Evolutionary conservation across 2,888 invertebrate species (phyloP).

Genomic region (Aspidiotus destructor): DNA sequence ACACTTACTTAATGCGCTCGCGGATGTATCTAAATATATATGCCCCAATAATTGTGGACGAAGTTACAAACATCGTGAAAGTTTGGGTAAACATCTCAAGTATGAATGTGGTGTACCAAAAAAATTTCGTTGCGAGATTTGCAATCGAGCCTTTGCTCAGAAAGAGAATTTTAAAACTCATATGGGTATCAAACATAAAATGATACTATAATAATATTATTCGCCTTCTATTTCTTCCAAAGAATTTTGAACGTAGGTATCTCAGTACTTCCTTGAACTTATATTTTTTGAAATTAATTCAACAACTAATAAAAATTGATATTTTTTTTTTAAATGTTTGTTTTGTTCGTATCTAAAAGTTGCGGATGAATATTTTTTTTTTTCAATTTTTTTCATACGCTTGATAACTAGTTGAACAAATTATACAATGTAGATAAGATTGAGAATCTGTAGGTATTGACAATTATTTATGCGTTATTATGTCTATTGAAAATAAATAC

Average conservation of each 20-base stretch:
- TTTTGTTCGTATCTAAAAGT: background rate
- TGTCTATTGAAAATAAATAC: too few species aligned
- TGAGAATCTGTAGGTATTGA: too few species aligned
- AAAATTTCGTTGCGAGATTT: slow-evolving; percentile 43
- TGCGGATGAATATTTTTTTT: background rate
- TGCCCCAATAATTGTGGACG: slow-evolving; percentile 33
- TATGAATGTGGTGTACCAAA: slow-evolving; percentile 44
- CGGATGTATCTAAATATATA: background rate
- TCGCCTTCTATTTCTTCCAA: too few species aligned
- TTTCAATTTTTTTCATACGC: background rate
- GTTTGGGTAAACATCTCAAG: slow-evolving; percentile 42
- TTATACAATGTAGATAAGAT: too few species aligned
- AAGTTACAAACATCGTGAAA: slow-evolving; percentile 40
- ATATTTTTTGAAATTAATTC: too few species aligned
- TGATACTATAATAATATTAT: slow-evolving; percentile 14
- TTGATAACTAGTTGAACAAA: too few species aligned
- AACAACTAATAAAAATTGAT: too few species aligned
- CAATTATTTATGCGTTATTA: too few species aligned
- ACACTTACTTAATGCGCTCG: too few species aligned
- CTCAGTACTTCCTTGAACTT: too few species aligned
- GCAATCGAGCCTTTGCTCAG: slow-evolving; percentile 41
- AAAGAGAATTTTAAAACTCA: slow-evolving; percentile 42
- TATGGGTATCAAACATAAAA: slow-evolving; percentile 40
- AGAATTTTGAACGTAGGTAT: too few species aligned
- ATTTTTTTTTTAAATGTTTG: background rate